Conservation (phyloP, 2,888 invertebrate species). For the Drosophila planitibia region DNA sequence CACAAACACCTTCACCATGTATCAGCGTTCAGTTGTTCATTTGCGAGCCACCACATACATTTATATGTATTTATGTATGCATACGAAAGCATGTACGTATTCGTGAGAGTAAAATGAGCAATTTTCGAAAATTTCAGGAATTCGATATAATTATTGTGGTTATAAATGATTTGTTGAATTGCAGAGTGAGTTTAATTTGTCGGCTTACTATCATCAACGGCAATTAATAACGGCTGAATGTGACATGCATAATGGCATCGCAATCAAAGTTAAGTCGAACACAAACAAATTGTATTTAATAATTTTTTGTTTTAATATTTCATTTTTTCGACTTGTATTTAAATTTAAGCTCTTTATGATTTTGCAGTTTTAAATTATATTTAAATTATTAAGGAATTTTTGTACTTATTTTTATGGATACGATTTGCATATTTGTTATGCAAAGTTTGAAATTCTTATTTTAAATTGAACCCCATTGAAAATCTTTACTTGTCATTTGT, state of each 20-base stretch:
- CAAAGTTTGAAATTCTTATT: not conserved
- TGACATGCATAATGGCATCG: not conserved
- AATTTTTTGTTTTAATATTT: not conserved
- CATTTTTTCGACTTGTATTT: too few species aligned
- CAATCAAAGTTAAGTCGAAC: not conserved
- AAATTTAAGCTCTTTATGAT: not conserved
- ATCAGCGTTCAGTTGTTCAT: conserved; percentile 86
- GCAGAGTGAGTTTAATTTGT: not conserved
- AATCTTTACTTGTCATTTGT: not conserved
- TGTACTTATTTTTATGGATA: not conserved
- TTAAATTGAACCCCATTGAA: not conserved
- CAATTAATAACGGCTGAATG: conserved; percentile 1
- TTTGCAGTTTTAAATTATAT: not conserved
- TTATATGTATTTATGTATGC: not conserved
- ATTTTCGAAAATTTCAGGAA: not conserved
- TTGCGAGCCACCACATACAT: conserved; percentile 15
- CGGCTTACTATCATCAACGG: not conserved
- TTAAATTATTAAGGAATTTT: not conserved
- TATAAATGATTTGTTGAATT: conserved; percentile 5
- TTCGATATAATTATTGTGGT: conserved; percentile 6
- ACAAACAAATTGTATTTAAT: not conserved
- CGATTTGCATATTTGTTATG: not conserved
- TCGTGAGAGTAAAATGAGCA: not conserved
- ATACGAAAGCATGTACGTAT: not conserved
- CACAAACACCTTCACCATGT: conserved; percentile 85